Conservation (phyloP, 2,797 vertebrate species). For the Spea hammondii region DNA sequence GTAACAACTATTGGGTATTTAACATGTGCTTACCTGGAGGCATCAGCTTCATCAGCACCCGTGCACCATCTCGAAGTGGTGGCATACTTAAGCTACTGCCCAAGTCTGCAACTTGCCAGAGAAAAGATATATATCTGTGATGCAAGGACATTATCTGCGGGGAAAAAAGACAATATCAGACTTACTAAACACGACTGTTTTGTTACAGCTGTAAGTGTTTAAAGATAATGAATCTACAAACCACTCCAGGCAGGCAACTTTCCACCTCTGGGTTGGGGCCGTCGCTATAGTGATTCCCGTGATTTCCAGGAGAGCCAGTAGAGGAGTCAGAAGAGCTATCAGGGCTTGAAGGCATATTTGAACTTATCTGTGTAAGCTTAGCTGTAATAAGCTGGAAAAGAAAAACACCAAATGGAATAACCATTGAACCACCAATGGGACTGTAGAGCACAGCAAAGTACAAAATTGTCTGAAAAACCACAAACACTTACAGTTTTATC, state of each 20-base stretch:
- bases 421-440: neutral
- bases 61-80: slow-evolving; percentile 92
- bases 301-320: slow-evolving; percentile 97
- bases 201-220: neutral
- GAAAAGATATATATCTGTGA: slow-evolving; percentile 96
- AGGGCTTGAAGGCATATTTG: slow-evolving; percentile 99
- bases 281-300: slow-evolving; percentile 97
- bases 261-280: slow-evolving; percentile 98
- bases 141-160: slow-evolving; percentile 98
- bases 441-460: neutral
- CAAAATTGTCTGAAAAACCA: too few relatives aligned
- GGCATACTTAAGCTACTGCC: slow-evolving; percentile 98
- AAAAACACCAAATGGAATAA: neutral
- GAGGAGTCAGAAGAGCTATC: slow-evolving; percentile 99
- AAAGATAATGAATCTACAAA: slow-evolving; percentile 66
- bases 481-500: slow-evolving; percentile 88
- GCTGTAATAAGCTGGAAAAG: slow-evolving; percentile 90
- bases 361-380: slow-evolving; percentile 98
- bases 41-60: slow-evolving; percentile 98
- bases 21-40: slow-evolving; percentile 81
- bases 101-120: slow-evolving; percentile 98
- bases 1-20: neutral
- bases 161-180: slow-evolving; percentile 49
- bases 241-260: slow-evolving; percentile 98
- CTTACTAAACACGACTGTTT: neutral